Evolutionary conservation across 1,140 invertebrate species (phyloP), one percentile per base, ranked within the genome.

Genomic region (Cylas formicarius): DNA sequence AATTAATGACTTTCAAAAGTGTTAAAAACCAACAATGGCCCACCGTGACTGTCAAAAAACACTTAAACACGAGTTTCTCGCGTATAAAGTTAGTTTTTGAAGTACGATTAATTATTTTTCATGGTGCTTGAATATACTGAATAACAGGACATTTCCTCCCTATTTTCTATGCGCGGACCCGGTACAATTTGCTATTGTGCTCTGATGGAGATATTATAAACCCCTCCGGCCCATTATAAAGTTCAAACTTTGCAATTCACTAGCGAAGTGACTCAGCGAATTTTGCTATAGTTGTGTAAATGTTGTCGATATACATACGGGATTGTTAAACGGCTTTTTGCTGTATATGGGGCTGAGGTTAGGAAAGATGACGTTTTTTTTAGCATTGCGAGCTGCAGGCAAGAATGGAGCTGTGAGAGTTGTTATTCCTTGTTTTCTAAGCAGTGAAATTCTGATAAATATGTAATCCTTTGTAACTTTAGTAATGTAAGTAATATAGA

Each of bases 31-130:
- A 44, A 56, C 48, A 49, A 52, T 50, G 32, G 26, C 13, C 11
- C 13, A 18, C 28, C 36, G 51, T 56, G 54, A 56, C 54, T 50
- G 5, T 44, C 44, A 29, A 50, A 44, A 54, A 56, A 21, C 44
- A 39, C 23, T 31, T 45, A 47, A 56, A 58, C 49, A 49, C 44
- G 47, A 55, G 50, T 17, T 23, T 46, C 44, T 44, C 42, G 41
- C 48, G 46, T 32, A 52, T 44, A 58, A 58, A 53, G 53, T 55
- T 35, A 50, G 40, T 55, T 58, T 51, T 56, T 56, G 57, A 58
- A 58, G 57, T 55, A 56, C 57, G 47, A 58, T 58, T 58, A 58
- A 58, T 58, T 58, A 58, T 58, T 58, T 58, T 58, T 58, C 57
- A 58, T 58, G 57, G 57, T 58, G 52, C 50, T 58, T 58, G 57